A percentile compares a stretch with the other conserved stretches of the same genome.
phyloP scores from a whole-genome alignment of 1,140 invertebrate genomes.

The Euwallacea fornicatus region DNA sequence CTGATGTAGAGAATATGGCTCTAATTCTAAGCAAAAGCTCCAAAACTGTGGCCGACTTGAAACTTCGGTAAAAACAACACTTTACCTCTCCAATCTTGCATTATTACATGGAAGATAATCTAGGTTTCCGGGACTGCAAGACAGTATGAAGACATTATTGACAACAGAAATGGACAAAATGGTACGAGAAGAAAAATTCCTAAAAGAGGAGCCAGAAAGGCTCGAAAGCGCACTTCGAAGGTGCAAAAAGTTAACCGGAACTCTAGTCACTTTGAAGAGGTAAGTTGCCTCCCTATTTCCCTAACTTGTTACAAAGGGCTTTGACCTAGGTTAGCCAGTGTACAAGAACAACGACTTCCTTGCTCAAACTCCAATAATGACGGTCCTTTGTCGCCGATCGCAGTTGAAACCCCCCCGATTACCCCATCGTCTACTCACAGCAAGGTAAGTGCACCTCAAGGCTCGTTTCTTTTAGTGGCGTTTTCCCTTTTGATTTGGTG shows the following conservation, averaged over 20 bases:
- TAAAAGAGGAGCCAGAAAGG: conserved; percentile 92
- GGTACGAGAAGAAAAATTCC: conserved; percentile 91
- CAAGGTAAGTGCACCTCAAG: conserved; percentile 61
- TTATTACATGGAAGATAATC: background rate
- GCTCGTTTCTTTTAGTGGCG: background rate
- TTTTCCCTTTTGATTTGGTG: background rate
- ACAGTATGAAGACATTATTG: conserved; percentile 84
- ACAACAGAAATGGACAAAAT: conserved; percentile 93
- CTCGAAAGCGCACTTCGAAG: conserved; percentile 86
- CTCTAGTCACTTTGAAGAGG: conserved; percentile 95
- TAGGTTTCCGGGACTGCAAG: conserved; percentile 84
- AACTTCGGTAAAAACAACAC: conserved; percentile 60
- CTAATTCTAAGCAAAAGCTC: conserved; percentile 73
- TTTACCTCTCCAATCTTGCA: background rate
- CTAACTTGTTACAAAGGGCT: background rate
- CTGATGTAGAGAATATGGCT: conserved; percentile 95
- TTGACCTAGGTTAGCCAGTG: conserved; percentile 80
- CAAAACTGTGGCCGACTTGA: conserved; percentile 91
- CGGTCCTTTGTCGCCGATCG: conserved; percentile 67
- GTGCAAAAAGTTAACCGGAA: conserved; percentile 96
- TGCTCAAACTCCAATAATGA: conserved; percentile 62
- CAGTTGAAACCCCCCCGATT: conserved; percentile 61
- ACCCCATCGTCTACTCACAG: conserved; percentile 68
- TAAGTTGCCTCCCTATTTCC: conserved; percentile 54
- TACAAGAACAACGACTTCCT: conserved; percentile 88